Evolutionary conservation across 2,113 vertebrate genomes (phyloP), one percentile per base, ranked within the genome.

Genomic region (Austrofundulus limnaeus): DNA sequence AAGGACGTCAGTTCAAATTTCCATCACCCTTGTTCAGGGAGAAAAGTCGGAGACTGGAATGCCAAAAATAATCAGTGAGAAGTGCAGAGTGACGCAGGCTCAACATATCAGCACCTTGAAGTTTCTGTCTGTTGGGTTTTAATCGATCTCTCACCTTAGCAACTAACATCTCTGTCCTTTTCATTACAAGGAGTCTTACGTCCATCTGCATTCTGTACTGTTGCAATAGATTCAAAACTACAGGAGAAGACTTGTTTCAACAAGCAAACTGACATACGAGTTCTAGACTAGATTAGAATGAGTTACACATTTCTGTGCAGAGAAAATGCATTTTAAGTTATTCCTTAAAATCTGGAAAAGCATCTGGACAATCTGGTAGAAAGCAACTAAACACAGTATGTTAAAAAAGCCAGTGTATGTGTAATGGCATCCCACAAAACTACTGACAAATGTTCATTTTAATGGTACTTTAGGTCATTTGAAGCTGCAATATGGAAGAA

Each of bases 41-140:
- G 28, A 37, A 23, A 21, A 37, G 31, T 61, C 28, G 14, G 13
- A 34, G 28, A 21, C 28, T 34, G 1, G 9, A 20, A 37, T 48
- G 45, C 19, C 51, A 54, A 54, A 31, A 14, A 38, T 15, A 54
- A 61, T 61, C 28, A 48, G 58, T 3, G 31, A 61, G 23, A 10
- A 23, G 15, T 17, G 45, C 14, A 56, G 23, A 56, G 24, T 48
- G 13, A 56, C 39, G 63, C 16, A 20, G 11, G 13, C 31, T 39
- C 21, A 37, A 46, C n/a, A 25, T 31, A 39, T 53, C 48, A 53
- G 56, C 31, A 53, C 50, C 11, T 23, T 49, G 23, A 52, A 60
- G 48, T 51, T 34, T 28, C 34, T 15, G 49, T 16, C 50, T 19
- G 25, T 52, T 54, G 31, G 19, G 12, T 38, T 37, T 37, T 38